phyloP scores from a whole-genome alignment of 2,888 invertebrate species.

The Zootermopsis nevadensis region DNA sequence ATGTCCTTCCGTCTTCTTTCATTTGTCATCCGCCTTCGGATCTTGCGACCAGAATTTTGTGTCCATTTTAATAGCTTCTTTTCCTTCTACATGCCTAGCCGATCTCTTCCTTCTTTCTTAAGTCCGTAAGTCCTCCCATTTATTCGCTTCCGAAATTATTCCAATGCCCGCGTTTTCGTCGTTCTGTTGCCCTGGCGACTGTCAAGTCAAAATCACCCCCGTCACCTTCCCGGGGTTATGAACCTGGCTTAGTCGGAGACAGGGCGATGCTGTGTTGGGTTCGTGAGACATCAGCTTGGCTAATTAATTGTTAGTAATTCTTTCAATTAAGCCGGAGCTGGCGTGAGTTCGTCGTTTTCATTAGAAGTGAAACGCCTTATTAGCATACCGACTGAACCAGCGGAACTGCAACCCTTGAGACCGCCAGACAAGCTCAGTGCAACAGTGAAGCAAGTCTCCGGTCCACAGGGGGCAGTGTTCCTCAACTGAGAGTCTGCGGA shows the following conservation, averaged over 20 bases:
- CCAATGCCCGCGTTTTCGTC: too few relatives aligned
- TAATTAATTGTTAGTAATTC: constrained; percentile 4
- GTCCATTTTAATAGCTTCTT: too few relatives aligned
- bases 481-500: too few relatives aligned
- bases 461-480: too few relatives aligned
- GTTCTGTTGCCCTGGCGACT: not conserved
- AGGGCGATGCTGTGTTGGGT: not conserved
- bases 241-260: not conserved
- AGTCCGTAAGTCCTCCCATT: too few relatives aligned
- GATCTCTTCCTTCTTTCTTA: too few relatives aligned
- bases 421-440: not conserved
- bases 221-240: not conserved
- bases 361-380: not conserved
- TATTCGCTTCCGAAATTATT: too few relatives aligned
- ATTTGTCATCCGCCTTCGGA: too few relatives aligned
- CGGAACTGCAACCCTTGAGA: too few relatives aligned
- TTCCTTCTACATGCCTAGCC: too few relatives aligned
- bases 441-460: not conserved
- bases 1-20: too few relatives aligned
- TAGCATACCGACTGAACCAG: not conserved
- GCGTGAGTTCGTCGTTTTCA: not conserved
- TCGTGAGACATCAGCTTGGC: not conserved
- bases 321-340: not conserved
- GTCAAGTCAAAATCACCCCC: not conserved
- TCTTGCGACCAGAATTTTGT: too few relatives aligned